Conservation (phyloP, 1,140 invertebrate genomes). For the Pissodes strobi region DNA sequence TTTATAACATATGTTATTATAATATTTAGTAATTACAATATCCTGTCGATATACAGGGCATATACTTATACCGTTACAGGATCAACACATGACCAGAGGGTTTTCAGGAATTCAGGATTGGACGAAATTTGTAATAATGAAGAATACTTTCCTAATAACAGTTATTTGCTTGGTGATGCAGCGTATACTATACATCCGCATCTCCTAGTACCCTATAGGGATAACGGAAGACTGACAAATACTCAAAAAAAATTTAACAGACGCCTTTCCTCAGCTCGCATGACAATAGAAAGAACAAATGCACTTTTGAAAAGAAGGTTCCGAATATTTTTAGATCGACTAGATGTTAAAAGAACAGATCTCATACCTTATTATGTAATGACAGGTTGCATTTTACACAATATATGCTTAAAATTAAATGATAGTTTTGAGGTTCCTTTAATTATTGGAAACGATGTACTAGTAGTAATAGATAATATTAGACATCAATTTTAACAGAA, state of each 20-base stretch:
- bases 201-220: too few relatives aligned
- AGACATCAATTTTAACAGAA: background rate
- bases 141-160: constrained; percentile 10
- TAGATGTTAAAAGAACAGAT: too few relatives aligned
- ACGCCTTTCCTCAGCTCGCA: constrained; percentile 16
- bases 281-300: constrained; percentile 7
- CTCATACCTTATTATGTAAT: background rate
- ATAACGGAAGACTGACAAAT: too few relatives aligned
- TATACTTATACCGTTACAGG: too few relatives aligned
- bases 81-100: constrained; percentile 32
- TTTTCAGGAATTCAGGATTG: constrained; percentile 28
- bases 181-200: constrained; percentile 33
- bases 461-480: background rate
- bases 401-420: too few relatives aligned
- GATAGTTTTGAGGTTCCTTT: background rate
- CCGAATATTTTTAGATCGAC: background rate
- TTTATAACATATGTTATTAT: too few relatives aligned
- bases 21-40: too few relatives aligned
- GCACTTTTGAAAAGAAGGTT: too few relatives aligned
- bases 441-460: background rate
- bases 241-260: constrained; percentile 26
- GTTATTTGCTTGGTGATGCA: constrained; percentile 32
- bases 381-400: background rate
- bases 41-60: too few relatives aligned
- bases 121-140: background rate